Base-by-base conservation (phyloP, 2,797 vertebrate genomes). In the Notolabrus celidotus region DNA sequence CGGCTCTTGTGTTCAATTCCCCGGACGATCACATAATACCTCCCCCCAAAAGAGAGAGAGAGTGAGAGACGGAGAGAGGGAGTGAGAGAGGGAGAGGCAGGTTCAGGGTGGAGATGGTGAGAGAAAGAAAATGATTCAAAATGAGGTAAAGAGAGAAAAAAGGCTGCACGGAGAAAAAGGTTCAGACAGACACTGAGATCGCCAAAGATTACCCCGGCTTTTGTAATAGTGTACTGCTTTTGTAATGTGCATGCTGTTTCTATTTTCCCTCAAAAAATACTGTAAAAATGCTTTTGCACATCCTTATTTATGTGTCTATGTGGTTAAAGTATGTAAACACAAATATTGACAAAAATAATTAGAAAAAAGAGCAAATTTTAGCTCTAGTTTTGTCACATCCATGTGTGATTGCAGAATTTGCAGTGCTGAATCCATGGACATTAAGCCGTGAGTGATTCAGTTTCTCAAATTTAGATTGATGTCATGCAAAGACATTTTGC, bases 1-100 rank as follows among this genome's bases (percentile, higher is more conserved):
- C 90, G 74, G 90, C 92, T 93, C 93, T 92, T 92, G 89, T 90
- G 84, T 91, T 92, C 89, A 91, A 90, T 91, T 93, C 91, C 90
- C 92, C 62, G 69, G 87, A 78, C 67, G 79, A 92, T 92, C 88
- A 93, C 92, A 92, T 93, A 93, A 95, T 93, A 92, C 92, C 91
- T 80, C 85, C 88, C 90, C 90, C 90, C 80, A 58, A 77, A 71
- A 64, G 22, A 49, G 29, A 47, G 47, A 52, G 53, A 25, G 39
- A 70, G 51, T 64, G 57, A 23, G 56, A 65, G 64, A 69, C 56
- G 41, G 77, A 75, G 67, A 31, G 29, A 31, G 56, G 19, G 5
- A 58, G 46, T 67, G 23, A 51, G 19, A 63, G 52, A 56, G 57
- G n/a, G 23, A 71, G 60, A 71, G 61, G 42, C 51, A 34, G 71